Evolutionary conservation across 2,888 invertebrate species (phyloP).

Genomic region (Sphecodes monilicornis): DNA sequence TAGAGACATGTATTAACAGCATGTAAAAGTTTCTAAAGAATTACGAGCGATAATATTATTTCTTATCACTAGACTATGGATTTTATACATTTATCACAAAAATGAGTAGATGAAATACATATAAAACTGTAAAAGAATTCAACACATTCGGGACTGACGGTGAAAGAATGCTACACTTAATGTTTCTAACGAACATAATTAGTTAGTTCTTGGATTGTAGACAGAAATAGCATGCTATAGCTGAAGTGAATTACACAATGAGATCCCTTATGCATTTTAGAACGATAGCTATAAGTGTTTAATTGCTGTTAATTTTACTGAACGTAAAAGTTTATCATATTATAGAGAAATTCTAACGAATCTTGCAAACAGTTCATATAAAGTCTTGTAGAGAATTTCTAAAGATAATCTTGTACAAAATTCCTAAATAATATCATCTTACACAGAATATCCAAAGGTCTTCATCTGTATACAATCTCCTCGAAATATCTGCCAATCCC

Average conservation of each 20-base stretch:
- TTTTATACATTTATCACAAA: background rate
- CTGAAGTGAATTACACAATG: background rate
- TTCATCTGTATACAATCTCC: no score
- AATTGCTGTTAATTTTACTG: no score
- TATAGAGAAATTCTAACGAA: no score
- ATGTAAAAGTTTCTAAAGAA: slow-evolving; percentile 4
- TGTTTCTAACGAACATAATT: background rate
- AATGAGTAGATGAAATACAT: background rate
- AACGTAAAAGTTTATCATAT: no score
- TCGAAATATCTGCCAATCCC: background rate
- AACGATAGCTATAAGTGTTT: no score
- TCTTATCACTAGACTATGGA: background rate
- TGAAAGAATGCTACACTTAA: background rate
- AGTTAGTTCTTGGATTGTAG: background rate
- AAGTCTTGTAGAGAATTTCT: no score
- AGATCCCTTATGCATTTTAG: no score
- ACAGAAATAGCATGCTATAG: background rate
- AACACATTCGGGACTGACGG: background rate
- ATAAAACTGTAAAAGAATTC: background rate
- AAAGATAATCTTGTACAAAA: no score
- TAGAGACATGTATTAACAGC: background rate
- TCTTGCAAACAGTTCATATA: no score
- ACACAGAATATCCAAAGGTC: background rate
- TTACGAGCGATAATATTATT: background rate
- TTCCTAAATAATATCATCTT: background rate